These are phyloP conservation scores for Chironex yamaguchii DNA, from an alignment of 30 jellyfish, hydroid and myxozoan species.

Conservation along the genomic window DNA sequence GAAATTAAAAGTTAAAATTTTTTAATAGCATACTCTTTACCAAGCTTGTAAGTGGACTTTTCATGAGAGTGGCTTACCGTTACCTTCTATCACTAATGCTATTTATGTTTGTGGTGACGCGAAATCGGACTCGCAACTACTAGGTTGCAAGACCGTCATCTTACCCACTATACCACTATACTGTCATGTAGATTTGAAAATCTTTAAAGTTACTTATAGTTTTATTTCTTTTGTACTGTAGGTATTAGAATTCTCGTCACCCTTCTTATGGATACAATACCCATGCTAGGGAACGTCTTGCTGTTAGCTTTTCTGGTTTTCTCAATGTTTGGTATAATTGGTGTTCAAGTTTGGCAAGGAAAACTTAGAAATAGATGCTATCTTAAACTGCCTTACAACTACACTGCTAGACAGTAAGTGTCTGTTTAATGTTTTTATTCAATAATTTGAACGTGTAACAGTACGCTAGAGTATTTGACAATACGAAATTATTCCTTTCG, in stretches of 20 bases:
- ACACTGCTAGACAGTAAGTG: slow-evolving; percentile 18
- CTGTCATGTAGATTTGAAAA: too few species aligned
- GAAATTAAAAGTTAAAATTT: too few species aligned
- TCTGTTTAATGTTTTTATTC: neutral
- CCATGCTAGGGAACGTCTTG: slow-evolving; percentile 94
- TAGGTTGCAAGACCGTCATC: too few species aligned
- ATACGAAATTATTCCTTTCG: too few species aligned
- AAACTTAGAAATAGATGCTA: slow-evolving; percentile 87
- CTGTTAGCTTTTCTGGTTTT: slow-evolving; percentile 86
- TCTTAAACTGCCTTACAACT: slow-evolving; percentile 4
- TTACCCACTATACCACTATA: too few species aligned
- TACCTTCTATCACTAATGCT: too few species aligned
- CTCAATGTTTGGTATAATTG: slow-evolving; percentile 89
- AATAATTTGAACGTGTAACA: neutral
- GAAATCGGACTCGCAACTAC: too few species aligned
- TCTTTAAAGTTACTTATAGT: neutral
- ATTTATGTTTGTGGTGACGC: too few species aligned
- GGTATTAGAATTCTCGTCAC: slow-evolving; percentile 93
- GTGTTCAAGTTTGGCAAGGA: slow-evolving; percentile 93
- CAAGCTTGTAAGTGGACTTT: too few species aligned
- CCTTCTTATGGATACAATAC: slow-evolving; percentile 88
- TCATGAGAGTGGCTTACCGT: too few species aligned
- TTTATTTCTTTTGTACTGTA: neutral
- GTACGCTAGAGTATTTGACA: too few species aligned
- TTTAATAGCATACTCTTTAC: too few species aligned